A percentile compares a stretch with the other conserved stretches of the same genome.
Conservation (phyloP, 1,140 invertebrate genomes). For the Armadillidium nasatum region DNA sequence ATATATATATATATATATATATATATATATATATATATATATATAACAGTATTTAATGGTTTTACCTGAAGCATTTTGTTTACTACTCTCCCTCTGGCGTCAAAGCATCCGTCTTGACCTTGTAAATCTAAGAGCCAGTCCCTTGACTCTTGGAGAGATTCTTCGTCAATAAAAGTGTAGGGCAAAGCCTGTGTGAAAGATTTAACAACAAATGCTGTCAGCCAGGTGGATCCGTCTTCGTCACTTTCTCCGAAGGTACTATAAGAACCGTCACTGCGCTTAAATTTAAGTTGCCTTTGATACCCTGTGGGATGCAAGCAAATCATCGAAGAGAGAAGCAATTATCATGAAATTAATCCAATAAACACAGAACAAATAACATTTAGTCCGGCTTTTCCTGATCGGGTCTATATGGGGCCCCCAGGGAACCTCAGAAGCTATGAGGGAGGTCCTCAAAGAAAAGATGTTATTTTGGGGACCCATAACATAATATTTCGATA, state of each 20-base stretch:
- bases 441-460: too few species aligned
- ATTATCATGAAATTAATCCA: too few species aligned
- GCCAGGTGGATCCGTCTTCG: constrained; percentile 65
- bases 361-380: too few species aligned
- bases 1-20: too few species aligned
- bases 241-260: constrained; percentile 69
- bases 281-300: constrained; percentile 68
- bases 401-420: too few species aligned
- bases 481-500: too few species aligned
- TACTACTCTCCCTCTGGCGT: constrained; percentile 33
- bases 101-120: constrained; percentile 32
- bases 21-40: too few species aligned
- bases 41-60: too few species aligned
- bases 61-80: constrained; percentile 37
- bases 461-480: too few species aligned
- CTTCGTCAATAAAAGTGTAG: constrained; percentile 62
- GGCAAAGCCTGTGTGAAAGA: constrained; percentile 62
- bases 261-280: constrained; percentile 69
- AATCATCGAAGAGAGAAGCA: too few species aligned
- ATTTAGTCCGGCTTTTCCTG: too few species aligned
- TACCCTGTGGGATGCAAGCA: constrained; percentile 51
- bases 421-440: too few species aligned
- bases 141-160: constrained; percentile 50
- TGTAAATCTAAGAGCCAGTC: constrained; percentile 50
- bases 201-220: constrained; percentile 73